Conservation (phyloP, 37 sponge, comb jelly and placozoan species). For the Aplysina aerophoba region DNA sequence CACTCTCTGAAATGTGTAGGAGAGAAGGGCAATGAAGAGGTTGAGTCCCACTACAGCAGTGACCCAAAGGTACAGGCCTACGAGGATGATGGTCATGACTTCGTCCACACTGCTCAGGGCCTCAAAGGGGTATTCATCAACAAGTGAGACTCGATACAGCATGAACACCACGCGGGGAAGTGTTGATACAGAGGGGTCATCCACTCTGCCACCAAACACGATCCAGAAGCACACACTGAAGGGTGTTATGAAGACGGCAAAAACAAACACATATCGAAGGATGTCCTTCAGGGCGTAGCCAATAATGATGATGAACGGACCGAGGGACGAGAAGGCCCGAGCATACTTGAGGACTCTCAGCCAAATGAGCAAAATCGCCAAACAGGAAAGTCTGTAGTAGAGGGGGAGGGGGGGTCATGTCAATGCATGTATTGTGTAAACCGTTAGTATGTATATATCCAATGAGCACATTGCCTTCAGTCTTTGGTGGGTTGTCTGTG, state of each 20-base stretch:
- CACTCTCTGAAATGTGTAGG: slow-evolving; percentile 75
- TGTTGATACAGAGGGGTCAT: neutral
- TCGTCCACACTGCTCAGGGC: slow-evolving; percentile 38
- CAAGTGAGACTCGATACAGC: slow-evolving; percentile 56
- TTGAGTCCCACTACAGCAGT: slow-evolving; percentile 55
- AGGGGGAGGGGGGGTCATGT: neutral
- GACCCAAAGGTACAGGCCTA: slow-evolving; percentile 32
- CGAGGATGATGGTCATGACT: slow-evolving; percentile 46
- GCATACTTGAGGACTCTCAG: slow-evolving; percentile 46
- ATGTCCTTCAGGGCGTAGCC: slow-evolving; percentile 45
- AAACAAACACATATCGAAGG: slow-evolving; percentile 41
- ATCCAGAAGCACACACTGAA: slow-evolving; percentile 64
- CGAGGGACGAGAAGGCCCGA: slow-evolving; percentile 31
- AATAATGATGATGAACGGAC: slow-evolving; percentile 63
- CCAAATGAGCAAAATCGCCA: slow-evolving; percentile 59
- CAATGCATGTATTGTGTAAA: neutral
- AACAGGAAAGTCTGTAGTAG: slow-evolving; percentile 31
- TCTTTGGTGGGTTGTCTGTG: too few species aligned
- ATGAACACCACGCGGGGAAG: slow-evolving; percentile 22
- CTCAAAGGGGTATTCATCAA: slow-evolving; percentile 58
- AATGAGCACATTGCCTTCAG: too few species aligned
- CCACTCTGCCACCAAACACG: slow-evolving; percentile 56
- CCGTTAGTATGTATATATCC: neutral
- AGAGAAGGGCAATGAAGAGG: slow-evolving; percentile 59
- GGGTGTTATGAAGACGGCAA: slow-evolving; percentile 48